These are phyloP conservation scores for Aleiodes leptofemur DNA, from an alignment of 2,888 invertebrate genomes.

Conservation along the genomic window DNA sequence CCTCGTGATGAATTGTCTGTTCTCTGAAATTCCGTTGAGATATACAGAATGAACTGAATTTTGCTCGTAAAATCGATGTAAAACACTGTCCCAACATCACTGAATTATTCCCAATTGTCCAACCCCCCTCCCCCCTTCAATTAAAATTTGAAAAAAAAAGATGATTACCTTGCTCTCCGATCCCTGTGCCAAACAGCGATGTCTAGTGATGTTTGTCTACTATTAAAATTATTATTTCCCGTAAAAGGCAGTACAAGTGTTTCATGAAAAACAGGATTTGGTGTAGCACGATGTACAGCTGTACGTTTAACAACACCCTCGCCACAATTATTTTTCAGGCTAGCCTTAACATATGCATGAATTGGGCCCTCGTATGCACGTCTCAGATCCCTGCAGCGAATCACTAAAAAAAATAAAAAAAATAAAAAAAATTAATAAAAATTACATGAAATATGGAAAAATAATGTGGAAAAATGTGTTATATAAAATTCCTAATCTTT, in stretches of 20 bases:
- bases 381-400: constrained; percentile 85
- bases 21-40: constrained; percentile 15
- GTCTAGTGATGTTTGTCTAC: constrained; percentile 79
- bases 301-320: constrained; percentile 85
- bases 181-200: constrained; percentile 93
- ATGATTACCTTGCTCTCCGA: constrained; percentile 85
- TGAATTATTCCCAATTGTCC: background rate
- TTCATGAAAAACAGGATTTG: constrained; percentile 88
- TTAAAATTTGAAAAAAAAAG: background rate
- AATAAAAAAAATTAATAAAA: constrained; percentile 11
- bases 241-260: constrained; percentile 83
- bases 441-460: background rate
- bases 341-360: constrained; percentile 89
- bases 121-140: background rate
- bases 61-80: constrained; percentile 33
- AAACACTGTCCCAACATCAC: background rate
- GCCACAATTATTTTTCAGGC: constrained; percentile 73
- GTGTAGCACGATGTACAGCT: constrained; percentile 87
- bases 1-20: constrained; percentile 16
- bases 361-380: constrained; percentile 82
- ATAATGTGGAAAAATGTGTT: constrained; percentile 9
- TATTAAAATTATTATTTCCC: constrained; percentile 73
- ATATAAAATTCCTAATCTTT: background rate
- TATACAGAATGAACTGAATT: constrained; percentile 28
- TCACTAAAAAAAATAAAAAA: constrained; percentile 78